Percentiles rank a stretch among this genome's conserved stretches.
These are phyloP conservation scores for Leptinotarsa texana DNA, from an alignment of 1,140 invertebrate genomes.

Conservation along the genomic window DNA sequence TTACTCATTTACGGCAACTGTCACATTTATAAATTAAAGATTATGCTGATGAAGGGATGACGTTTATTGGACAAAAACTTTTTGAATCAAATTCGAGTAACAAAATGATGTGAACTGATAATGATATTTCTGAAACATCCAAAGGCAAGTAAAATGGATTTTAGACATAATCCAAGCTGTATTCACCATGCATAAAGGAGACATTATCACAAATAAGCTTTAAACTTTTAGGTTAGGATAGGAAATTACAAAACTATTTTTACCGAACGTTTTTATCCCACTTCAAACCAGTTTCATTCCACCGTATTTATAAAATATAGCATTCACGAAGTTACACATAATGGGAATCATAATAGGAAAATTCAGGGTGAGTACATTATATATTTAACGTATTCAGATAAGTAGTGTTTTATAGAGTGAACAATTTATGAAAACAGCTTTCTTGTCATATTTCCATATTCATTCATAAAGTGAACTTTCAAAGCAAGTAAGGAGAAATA, in stretches of 20 bases:
- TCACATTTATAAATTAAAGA: no score
- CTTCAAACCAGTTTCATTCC: not conserved
- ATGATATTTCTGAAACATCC: not conserved
- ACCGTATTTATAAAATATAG: constrained; percentile 4
- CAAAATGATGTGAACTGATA: not conserved
- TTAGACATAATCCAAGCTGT: not conserved
- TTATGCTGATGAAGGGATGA: not conserved
- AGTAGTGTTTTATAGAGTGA: no score
- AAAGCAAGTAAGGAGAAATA: no score
- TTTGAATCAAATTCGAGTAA: not conserved
- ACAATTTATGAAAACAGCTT: no score
- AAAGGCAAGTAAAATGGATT: not conserved
- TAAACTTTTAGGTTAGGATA: not conserved
- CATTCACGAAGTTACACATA: not conserved
- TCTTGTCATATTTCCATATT: no score
- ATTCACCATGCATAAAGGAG: not conserved
- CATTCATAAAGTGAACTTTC: no score
- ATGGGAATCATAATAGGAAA: constrained; percentile 52
- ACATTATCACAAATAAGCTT: not conserved
- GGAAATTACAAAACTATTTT: constrained; percentile 3
- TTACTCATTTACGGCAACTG: no score
- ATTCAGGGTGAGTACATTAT: constrained; percentile 48
- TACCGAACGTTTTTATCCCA: not conserved
- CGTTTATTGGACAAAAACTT: not conserved
- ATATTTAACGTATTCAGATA: no score